These are phyloP conservation scores for Sapayoa aenigma DNA, from an alignment of 2,113 vertebrate genomes.

Conservation along the genomic window DNA sequence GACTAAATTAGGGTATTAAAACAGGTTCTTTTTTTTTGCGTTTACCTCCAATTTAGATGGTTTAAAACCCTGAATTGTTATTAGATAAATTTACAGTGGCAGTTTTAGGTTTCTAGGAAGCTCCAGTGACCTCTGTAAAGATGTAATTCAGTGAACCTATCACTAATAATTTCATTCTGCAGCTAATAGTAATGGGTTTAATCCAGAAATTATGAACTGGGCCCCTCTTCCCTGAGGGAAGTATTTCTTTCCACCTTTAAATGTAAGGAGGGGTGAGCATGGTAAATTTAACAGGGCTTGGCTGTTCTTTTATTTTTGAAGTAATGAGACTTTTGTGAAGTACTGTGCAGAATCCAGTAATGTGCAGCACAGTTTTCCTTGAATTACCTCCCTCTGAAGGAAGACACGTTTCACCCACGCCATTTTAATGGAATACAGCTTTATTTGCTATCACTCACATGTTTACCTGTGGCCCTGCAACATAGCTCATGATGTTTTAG, in stretches of 20 bases:
- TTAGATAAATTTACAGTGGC: slow-evolving; percentile 53
- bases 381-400: not conserved
- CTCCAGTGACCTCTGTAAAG: slow-evolving; percentile 68
- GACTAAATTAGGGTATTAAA: not conserved
- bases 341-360: not conserved
- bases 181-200: slow-evolving; percentile 70
- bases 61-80: slow-evolving; percentile 35
- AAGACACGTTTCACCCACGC: not conserved
- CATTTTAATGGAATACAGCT: not conserved
- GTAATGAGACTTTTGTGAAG: not conserved
- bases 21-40: not conserved
- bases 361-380: not conserved
- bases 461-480: not conserved
- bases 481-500: not conserved
- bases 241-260: slow-evolving; percentile 48
- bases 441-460: not conserved
- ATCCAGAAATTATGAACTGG: slow-evolving; percentile 66
- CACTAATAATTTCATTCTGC: slow-evolving; percentile 76
- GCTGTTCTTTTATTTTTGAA: slow-evolving; percentile 13
- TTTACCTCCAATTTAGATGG: slow-evolving; percentile 45
- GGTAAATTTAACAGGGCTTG: slow-evolving; percentile 19
- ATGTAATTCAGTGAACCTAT: slow-evolving; percentile 76
- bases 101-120: slow-evolving; percentile 64
- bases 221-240: slow-evolving; percentile 55
- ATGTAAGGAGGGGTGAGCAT: not conserved